Evolutionary conservation across 1,140 invertebrate genomes (phyloP), one percentile per base, ranked within the genome.

Genomic region (Drosophila tristis): DNA sequence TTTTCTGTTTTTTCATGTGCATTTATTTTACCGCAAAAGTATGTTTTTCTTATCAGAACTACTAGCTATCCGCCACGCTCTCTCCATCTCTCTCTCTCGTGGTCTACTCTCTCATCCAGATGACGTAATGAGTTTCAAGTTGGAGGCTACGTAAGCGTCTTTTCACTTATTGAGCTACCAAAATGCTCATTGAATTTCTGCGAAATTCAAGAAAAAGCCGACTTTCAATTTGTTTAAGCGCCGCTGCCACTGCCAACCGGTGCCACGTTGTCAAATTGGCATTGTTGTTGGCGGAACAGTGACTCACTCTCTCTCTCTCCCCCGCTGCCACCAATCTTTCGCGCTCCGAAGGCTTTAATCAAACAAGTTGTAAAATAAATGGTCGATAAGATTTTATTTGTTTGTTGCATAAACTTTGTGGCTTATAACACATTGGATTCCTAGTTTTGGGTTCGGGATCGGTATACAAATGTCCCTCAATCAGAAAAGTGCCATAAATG

Each of bases 351-450:
- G 54, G 65, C 15, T 74, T 65, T 74, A 74, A 74, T 74, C 72
- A 75, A 75, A 75, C 72, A 75, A 75, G 72, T 75, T 74, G 72
- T 75, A 58, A 54, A 68, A 66, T 66, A 53, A 54, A 58, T 54
- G 26, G 43, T 13, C 61, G 61, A 75, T 75, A 75, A 75, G 48
- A 13, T 59, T 6, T 25, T 29, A 23, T 9, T 29, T 16, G 42
- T 20, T 53, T 25, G 53, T 74, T 75, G 71, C 71, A 39, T 71
- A 70, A 71, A 74, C 39, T 13, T 39, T 23, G 20, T 23, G 20
- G 13, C 39, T 48, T 35, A 67, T 9, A 35, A 9, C 31, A 35
- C 9, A 35, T 35, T 11, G 9, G 4, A 47, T 56, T 50, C 45
- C 31, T 65, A 39, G 35, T 65, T 64, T 51, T 20, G 4, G 5